These are phyloP conservation scores for Nesogale talazaci DNA, from an alignment of 2,113 vertebrate genomes.

Conservation along the genomic window DNA sequence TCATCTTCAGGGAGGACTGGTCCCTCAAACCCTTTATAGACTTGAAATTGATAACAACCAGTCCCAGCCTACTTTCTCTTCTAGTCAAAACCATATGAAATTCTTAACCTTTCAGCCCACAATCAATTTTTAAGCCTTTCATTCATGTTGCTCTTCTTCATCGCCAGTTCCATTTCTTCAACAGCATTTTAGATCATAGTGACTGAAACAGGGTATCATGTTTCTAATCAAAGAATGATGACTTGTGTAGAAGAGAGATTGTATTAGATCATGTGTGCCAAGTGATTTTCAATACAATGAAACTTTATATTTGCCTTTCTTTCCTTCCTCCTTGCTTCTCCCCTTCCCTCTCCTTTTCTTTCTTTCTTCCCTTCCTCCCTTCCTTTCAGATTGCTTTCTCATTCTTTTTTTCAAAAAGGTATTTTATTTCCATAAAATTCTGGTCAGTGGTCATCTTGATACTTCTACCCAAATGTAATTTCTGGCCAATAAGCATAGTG, in stretches of 20 bases:
- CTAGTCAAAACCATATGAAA: constrained; percentile 41
- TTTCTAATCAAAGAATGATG: background rate
- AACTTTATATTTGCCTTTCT: background rate
- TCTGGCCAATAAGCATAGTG: background rate
- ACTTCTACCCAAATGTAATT: background rate
- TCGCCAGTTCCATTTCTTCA: constrained; percentile 44
- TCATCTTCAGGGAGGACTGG: constrained; percentile 7
- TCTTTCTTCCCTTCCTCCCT: background rate
- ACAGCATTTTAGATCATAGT: constrained; percentile 5
- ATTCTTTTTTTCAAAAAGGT: constrained; percentile 20
- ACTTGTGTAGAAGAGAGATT: background rate
- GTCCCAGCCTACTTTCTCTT: background rate
- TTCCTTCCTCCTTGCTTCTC: background rate
- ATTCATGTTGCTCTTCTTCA: constrained; percentile 5
- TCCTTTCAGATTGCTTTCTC: background rate
- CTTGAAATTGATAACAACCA: constrained; percentile 44
- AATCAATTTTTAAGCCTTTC: background rate
- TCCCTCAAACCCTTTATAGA: constrained; percentile 9
- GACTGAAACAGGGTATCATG: background rate
- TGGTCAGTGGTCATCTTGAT: background rate
- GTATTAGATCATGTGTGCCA: background rate
- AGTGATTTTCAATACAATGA: background rate
- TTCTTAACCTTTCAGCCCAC: background rate
- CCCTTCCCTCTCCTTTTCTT: background rate
- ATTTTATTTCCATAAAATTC: constrained; percentile 1